phyloP scores from a whole-genome alignment of 2,797 vertebrate genomes.

The Myotis daubentonii region DNA sequence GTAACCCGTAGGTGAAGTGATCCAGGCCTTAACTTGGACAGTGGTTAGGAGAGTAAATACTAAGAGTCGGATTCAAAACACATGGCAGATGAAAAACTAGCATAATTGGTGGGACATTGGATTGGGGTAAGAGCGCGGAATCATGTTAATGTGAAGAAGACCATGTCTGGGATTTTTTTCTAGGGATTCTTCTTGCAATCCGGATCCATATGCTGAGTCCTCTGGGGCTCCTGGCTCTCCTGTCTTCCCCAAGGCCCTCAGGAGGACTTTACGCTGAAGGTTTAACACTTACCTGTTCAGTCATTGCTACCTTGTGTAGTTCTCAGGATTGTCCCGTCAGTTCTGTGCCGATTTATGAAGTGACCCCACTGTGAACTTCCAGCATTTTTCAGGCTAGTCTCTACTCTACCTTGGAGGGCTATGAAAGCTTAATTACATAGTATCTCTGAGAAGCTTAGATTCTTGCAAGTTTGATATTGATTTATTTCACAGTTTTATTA shows the following conservation, averaged over 20 bases:
- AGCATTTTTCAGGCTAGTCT: background rate
- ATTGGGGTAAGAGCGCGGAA: background rate
- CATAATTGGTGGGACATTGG: background rate
- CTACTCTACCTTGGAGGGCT: background rate
- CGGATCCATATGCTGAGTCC: background rate
- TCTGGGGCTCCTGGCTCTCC: background rate
- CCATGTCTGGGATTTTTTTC: background rate
- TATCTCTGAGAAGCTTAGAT: constrained; percentile 24
- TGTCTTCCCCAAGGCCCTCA: background rate
- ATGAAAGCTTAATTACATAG: constrained; percentile 40
- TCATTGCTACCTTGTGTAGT: background rate
- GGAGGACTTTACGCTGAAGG: background rate
- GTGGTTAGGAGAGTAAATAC: background rate
- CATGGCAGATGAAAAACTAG: background rate
- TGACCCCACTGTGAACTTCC: background rate
- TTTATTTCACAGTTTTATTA: constrained; percentile 52
- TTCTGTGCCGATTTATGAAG: constrained; percentile 19
- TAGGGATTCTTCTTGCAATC: background rate
- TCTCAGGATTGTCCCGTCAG: background rate
- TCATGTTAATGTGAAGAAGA: background rate
- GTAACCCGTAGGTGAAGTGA: background rate
- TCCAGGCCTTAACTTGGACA: background rate
- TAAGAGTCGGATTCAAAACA: background rate
- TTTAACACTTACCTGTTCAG: background rate
- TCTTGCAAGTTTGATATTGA: constrained; percentile 40